Percentiles rank a stretch among this genome's conserved stretches.
Evolutionary conservation across 2,888 invertebrate genomes (phyloP).

Genomic region (Drosophila pullipes): DNA sequence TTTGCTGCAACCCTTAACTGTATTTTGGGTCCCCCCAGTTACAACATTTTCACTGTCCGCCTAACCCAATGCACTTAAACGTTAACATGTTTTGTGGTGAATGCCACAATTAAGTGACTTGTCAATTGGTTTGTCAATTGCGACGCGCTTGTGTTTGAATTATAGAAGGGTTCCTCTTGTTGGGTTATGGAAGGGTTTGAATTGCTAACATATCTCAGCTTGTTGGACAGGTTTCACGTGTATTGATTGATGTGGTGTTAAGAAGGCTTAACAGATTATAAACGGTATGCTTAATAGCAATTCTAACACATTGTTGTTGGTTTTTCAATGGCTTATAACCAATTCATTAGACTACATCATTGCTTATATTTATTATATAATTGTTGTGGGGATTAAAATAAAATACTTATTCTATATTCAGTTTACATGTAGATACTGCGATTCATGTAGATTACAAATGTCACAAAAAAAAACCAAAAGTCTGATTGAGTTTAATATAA

Average conservation of each 20-base stretch:
- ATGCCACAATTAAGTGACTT: slow-evolving; percentile 71
- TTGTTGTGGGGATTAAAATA: neutral
- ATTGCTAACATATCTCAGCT: neutral
- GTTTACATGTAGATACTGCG: neutral
- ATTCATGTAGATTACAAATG: neutral
- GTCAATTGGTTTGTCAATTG: slow-evolving; percentile 76
- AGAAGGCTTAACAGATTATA: neutral
- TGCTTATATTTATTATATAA: neutral
- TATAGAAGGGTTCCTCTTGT: neutral
- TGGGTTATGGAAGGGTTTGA: neutral
- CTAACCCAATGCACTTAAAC: slow-evolving; percentile 37
- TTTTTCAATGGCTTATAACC: neutral
- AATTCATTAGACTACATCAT: neutral
- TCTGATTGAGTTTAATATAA: neutral
- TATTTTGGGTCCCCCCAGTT: neutral
- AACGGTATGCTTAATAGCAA: neutral
- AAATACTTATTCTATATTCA: neutral
- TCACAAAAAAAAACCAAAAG: neutral
- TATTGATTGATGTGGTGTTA: neutral
- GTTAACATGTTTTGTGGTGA: slow-evolving; percentile 60
- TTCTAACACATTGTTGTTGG: neutral
- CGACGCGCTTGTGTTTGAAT: slow-evolving; percentile 11
- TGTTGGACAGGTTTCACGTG: neutral
- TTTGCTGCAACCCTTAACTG: slow-evolving; percentile 17
- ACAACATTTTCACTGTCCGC: neutral